Evolutionary conservation across 2,113 vertebrate genomes (phyloP), one percentile per base, ranked within the genome.

Genomic region (Numenius arquata): DNA sequence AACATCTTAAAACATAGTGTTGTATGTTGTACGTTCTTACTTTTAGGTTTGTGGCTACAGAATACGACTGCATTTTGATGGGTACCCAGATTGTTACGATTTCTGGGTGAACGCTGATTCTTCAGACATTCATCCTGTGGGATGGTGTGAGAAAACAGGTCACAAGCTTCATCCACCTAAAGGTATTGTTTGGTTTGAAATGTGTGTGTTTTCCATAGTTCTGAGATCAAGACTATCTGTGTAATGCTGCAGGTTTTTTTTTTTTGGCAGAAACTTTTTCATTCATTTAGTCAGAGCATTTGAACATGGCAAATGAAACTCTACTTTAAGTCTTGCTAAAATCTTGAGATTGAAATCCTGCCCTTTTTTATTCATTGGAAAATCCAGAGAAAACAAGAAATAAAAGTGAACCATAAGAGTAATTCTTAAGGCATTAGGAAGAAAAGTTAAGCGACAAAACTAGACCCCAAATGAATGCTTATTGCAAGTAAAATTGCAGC

Each of bases 141-240:
- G 98, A 22, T 99, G 98, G 98, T 99, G 98, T 94, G 98, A 99
- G 96, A 99, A 98, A 97, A 99, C 98, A 9, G 97, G 98, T 59
- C 98, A 99, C 94, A 99, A 98, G 59, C 98, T 99, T 94, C 98
- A 98, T 93, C 98, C 98, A 63, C 98, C 98, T 11, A 99, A 98
- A 98, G 98, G 98, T 98, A 94, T 26, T 78, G n/a, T 47, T 38
- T 95, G 86, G 40, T 77, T n/a, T 77, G 71, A 38, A 91, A 68
- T 61, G 13, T 32, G 14, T 77, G 6, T 15, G 4, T 83, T 47
- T 88, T 81, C 47, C 12, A 29, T 14, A 67, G n/a, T 50, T 89
- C 65, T 78, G 47, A 86, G 50, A 27, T 76, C 1, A 2, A 66
- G 22, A 41, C 8, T 83, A 11, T n/a, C 23, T 66, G 3, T 77